Evolutionary conservation across 2,888 invertebrate species (phyloP).

Genomic region (Amphipoea oculea): DNA sequence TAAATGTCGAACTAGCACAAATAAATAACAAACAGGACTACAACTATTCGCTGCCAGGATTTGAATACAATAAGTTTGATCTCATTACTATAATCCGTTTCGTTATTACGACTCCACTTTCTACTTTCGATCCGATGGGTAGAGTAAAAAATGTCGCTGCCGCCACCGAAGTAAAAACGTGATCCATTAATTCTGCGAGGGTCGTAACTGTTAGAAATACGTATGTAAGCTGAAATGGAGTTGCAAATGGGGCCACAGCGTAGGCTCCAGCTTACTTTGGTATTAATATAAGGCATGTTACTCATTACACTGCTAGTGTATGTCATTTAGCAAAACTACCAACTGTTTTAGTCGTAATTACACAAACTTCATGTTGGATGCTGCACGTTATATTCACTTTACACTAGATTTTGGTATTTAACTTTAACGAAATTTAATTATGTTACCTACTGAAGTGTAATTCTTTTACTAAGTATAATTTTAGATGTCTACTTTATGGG

Average conservation of each 20-base stretch:
- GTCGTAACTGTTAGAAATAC: constrained; percentile 53
- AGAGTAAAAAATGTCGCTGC: constrained; percentile 46
- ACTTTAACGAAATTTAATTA: not conserved
- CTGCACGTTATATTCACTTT: constrained; percentile 21
- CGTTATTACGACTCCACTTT: constrained; percentile 48
- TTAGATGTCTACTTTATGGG: no score
- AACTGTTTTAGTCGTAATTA: constrained; percentile 41
- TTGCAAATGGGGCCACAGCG: constrained; percentile 61
- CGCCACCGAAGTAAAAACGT: constrained; percentile 57
- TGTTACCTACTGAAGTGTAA: not conserved
- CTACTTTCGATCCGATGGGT: constrained; percentile 54
- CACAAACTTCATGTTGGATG: constrained; percentile 32
- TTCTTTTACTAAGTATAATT: not conserved
- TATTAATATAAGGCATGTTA: constrained; percentile 48
- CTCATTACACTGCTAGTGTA: constrained; percentile 41
- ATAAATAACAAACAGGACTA: constrained; percentile 5
- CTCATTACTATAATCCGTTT: constrained; percentile 50
- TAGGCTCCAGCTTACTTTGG: constrained; percentile 45
- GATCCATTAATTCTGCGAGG: constrained; percentile 62
- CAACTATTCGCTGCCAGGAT: constrained; percentile 15
- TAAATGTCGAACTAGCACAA: not conserved
- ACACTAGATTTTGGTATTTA: not conserved
- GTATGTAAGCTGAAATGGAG: constrained; percentile 60
- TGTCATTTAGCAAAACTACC: constrained; percentile 48
- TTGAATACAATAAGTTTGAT: constrained; percentile 30